Base-by-base conservation (phyloP, 1,140 invertebrate species). In the Drosophila pallidifrons region DNA sequence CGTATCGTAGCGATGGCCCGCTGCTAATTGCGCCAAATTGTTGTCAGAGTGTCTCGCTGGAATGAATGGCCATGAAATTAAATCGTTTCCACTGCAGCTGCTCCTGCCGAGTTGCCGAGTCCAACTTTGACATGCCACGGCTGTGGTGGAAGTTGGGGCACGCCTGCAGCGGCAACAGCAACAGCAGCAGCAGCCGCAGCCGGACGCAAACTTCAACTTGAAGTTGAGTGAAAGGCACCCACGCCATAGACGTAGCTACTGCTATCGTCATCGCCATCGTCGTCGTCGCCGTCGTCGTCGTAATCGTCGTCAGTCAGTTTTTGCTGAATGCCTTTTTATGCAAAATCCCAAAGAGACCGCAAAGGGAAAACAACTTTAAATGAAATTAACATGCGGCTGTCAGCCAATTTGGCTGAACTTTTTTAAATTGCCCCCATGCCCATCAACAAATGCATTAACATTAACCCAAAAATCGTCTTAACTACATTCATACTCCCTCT, bases 11-110 rank as follows among this genome's bases (percentile, higher is more conserved):
- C 38, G n/a, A 41, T 59, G 43, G 35, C 70, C 67, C 46, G 63
- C 54, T 71, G 74, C 80, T 88, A 83, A 87, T 87, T 87, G 77
- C 81, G 49, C 67, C 64, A 70, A 85, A 83, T 70, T 77, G 81
- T 68, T 68, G 63, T 67, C 68, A 43, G 41, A 43, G 61, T 43
- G 58, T 35, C 35, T 52, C n/a, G 45, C 20, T 61, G 71, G 74
- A 85, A 81, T 85, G 79, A 76, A 82, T 87, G 83, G 73, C 76
- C 82, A 54, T 87, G 83, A 88, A 87, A 87, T 87, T 79, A 87
- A 87, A 83, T 87, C 70, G 82, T 88, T 83, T 82, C 85, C 79
- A 86, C 55, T 55, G 79, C 75, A 75, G 49, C 68, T 59, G 35
- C 51, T 54, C 46, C 28, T 71, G 75, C 55, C 49, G 79, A 67